Conservation (phyloP, 2,113 vertebrate species). For the Epinephelus lanceolatus region DNA sequence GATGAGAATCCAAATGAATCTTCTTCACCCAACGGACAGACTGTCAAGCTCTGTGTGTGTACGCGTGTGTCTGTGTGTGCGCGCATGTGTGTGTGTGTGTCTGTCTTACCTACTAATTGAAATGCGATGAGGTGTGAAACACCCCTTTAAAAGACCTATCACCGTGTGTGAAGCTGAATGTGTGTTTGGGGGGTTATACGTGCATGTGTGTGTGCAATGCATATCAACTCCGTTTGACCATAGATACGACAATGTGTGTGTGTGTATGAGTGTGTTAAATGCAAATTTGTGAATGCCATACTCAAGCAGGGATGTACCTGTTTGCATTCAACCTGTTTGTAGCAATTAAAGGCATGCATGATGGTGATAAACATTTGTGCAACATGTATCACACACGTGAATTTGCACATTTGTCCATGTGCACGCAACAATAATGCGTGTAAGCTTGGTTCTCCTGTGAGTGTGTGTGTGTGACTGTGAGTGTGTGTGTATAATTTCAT, state of each 20-base stretch:
- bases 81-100: conserved; percentile 35
- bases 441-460: conserved; percentile 8
- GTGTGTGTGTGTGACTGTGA: conserved; percentile 5
- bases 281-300: conserved; percentile 15
- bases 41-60: conserved; percentile 65
- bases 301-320: conserved; percentile 19
- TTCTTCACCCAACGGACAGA: conserved; percentile 78
- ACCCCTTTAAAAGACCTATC: conserved; percentile 82
- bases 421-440: conserved; percentile 16
- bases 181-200: conserved; percentile 47
- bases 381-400: not conserved
- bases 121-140: conserved; percentile 84
- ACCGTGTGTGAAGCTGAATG: conserved; percentile 67
- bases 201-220: conserved; percentile 52
- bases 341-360: conserved; percentile 10
- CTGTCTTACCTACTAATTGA: conserved; percentile 81
- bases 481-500: conserved; percentile 69
- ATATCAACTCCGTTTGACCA: conserved; percentile 62
- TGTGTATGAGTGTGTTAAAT: conserved; percentile 21
- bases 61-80: conserved; percentile 27
- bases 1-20: conserved; percentile 84
- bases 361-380: conserved; percentile 10
- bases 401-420: conserved; percentile 35
- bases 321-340: conserved; percentile 47
- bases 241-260: conserved; percentile 43